Evolutionary conservation across 2,797 vertebrate genomes (phyloP).

Genomic region (Hippocampus kuda): DNA sequence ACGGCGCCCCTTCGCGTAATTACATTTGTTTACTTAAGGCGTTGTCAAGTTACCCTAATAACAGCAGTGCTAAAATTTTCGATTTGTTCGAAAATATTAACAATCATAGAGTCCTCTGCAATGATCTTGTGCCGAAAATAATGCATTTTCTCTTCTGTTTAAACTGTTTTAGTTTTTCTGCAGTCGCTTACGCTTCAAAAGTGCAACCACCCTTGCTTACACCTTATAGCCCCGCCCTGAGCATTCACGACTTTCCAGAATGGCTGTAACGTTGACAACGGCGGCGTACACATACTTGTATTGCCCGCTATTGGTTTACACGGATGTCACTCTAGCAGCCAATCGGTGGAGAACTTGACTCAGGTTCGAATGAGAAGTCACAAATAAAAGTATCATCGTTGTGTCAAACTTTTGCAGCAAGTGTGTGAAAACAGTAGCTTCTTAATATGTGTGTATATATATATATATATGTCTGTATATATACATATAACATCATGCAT

Average conservation of each 20-base stretch:
- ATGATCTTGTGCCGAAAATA: background rate
- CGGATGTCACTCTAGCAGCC: constrained; percentile 48
- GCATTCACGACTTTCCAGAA: constrained; percentile 40
- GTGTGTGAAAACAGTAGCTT: background rate
- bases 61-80: background rate
- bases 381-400: constrained; percentile 52
- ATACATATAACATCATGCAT: background rate
- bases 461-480: background rate
- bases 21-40: background rate
- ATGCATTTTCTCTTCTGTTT: constrained; percentile 8
- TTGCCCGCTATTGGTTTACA: constrained; percentile 48
- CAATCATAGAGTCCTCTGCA: background rate
- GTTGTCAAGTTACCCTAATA: background rate
- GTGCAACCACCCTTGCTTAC: constrained; percentile 63
- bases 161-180: constrained; percentile 28
- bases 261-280: constrained; percentile 57
- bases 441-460: too few relatives aligned
- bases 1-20: background rate
- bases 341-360: constrained; percentile 40
- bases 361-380: constrained; percentile 63
- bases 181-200: constrained; percentile 29
- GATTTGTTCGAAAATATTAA: background rate
- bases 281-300: constrained; percentile 45
- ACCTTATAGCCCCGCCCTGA: constrained; percentile 49
- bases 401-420: constrained; percentile 41